These are phyloP conservation scores for Agrilus mali DNA, from an alignment of 2,888 invertebrate genomes.

Conservation along the genomic window DNA sequence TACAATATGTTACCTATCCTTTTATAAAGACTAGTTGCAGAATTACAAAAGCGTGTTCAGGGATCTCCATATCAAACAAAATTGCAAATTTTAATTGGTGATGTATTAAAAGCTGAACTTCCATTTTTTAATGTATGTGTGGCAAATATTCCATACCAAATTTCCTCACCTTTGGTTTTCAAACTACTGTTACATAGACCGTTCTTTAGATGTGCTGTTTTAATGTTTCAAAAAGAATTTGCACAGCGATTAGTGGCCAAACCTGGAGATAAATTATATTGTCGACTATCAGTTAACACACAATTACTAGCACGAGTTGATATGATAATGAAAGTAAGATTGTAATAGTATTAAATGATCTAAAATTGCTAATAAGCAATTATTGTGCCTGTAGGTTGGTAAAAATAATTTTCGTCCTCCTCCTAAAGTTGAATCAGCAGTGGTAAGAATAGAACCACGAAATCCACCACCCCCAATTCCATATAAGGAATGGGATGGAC, in stretches of 20 bases:
- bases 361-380: not conserved
- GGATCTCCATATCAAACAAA: slow-evolving; percentile 81
- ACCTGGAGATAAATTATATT: slow-evolving; percentile 94
- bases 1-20: not conserved
- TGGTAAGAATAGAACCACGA: slow-evolving; percentile 92
- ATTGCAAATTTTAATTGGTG: slow-evolving; percentile 84
- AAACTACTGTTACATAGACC: slow-evolving; percentile 80
- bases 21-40: slow-evolving; percentile 67
- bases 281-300: slow-evolving; percentile 90
- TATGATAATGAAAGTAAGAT: slow-evolving; percentile 79
- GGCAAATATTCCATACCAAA: slow-evolving; percentile 97
- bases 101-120: slow-evolving; percentile 85
- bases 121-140: slow-evolving; percentile 98
- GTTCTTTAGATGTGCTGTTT: slow-evolving; percentile 82
- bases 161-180: slow-evolving; percentile 92
- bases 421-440: slow-evolving; percentile 97
- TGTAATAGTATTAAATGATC: not conserved
- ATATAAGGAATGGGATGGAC: slow-evolving; percentile 97
- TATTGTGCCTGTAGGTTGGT: slow-evolving; percentile 53
- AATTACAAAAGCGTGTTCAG: slow-evolving; percentile 92
- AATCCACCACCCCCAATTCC: slow-evolving; percentile 95
- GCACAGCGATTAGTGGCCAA: slow-evolving; percentile 92
- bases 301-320: slow-evolving; percentile 92
- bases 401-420: slow-evolving; percentile 98
- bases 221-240: slow-evolving; percentile 99